phyloP scores from a whole-genome alignment of 2,888 invertebrate genomes.

The Tetheella fluctuosa region DNA sequence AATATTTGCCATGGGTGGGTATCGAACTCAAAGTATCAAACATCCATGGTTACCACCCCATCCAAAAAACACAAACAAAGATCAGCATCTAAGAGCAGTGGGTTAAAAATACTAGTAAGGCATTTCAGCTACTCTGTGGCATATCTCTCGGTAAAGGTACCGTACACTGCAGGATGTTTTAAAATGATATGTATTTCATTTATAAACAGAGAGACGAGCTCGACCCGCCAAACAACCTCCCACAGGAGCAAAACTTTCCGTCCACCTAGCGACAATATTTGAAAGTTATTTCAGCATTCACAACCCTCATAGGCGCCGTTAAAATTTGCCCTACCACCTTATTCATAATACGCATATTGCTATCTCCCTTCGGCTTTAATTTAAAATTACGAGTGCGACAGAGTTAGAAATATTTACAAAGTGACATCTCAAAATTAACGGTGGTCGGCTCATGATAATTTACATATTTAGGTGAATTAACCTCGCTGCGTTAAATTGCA shows the following conservation, averaged over 20 bases:
- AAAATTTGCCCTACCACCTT: constrained; percentile 83
- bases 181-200: constrained; percentile 80
- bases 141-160: constrained; percentile 33
- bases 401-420: constrained; percentile 73
- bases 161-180: constrained; percentile 61
- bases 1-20: too few species aligned
- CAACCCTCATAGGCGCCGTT: constrained; percentile 85
- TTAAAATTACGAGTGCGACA: constrained; percentile 36
- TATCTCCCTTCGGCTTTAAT: constrained; percentile 50
- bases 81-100: constrained; percentile 21
- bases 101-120: not conserved
- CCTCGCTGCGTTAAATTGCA: constrained; percentile 83
- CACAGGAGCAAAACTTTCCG: constrained; percentile 80
- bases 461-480: constrained; percentile 85
- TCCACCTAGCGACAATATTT: constrained; percentile 85
- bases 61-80: not conserved
- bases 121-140: constrained; percentile 32
- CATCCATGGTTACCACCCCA: too few species aligned
- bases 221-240: constrained; percentile 77
- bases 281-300: constrained; percentile 84
- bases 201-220: constrained; percentile 77
- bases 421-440: constrained; percentile 82
- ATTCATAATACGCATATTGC: constrained; percentile 77
- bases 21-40: too few species aligned
- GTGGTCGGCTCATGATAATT: constrained; percentile 85